Base-by-base conservation (phyloP, 2,113 vertebrate species). In the Dicrurus megarhynchus region DNA sequence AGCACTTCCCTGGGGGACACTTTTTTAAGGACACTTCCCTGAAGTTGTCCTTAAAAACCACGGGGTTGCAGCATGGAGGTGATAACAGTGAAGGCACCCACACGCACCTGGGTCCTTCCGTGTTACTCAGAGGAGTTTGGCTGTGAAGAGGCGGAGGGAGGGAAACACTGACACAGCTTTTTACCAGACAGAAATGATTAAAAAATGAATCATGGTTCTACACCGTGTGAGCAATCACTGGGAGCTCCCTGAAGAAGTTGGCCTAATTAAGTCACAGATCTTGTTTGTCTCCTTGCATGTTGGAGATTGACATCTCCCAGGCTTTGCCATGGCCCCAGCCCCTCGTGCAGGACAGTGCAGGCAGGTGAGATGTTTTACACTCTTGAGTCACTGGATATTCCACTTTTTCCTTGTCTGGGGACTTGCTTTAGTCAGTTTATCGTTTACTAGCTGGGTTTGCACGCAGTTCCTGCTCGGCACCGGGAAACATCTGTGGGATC, bases 141-240 rank as follows among this genome's bases (percentile, higher is more conserved):
- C 49, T 37, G 1, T 7, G 49, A 23, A 5, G 49, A 90, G 59
- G 7, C 91, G 78, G 63, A 87, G 71, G 35, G 35, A 81, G 71
- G 47, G 80, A 67, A 92, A 22, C 83, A 59, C 32, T 70, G 83
- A 81, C 55, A 67, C 50, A 95, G 76, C 79, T 81, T 71, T 76
- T 50, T 16, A 39, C 59, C 92, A 90, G 90, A 83, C 91, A 94
- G 80, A 86, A 89, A 96, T 89, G 42, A 95, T 93, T 95, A 84
- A 93, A 94, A 92, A 81, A 59, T 75, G 86, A 95, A 60, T 81
- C 91, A 27, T 53, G 41, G 70, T 14, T 74, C 47, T 41, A 2
- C 21, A 3, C 16, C 4, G 3, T 61, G 78, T 57, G 79, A 93
- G 68, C 16, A 20, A 75, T 91, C 32, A 4, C 69, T 2, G 3